phyloP scores from a whole-genome alignment of 92 coral and sea anemone species.

The Palythoa caribaeorum region DNA sequence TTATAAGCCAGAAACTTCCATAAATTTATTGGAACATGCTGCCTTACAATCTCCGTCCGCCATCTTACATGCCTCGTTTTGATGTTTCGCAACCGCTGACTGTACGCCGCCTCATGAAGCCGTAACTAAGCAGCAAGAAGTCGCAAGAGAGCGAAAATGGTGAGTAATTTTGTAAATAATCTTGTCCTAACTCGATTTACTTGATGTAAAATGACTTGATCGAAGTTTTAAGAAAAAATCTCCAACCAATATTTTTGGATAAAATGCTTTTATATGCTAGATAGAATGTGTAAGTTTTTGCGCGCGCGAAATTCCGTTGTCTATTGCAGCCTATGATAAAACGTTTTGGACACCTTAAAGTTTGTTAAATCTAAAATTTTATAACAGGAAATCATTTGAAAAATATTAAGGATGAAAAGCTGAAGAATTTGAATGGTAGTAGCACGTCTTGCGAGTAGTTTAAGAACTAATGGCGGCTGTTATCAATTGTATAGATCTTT shows the following conservation, averaged over 20 bases:
- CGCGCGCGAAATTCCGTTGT: neutral
- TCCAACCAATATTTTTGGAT: neutral
- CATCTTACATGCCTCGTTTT: slow-evolving; percentile 8
- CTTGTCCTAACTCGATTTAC: neutral
- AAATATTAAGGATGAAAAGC: too few species aligned
- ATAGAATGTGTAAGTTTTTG: neutral
- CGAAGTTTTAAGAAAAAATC: neutral
- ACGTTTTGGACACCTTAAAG: too few species aligned
- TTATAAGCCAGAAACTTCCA: too few species aligned
- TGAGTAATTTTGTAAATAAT: slow-evolving; percentile 36
- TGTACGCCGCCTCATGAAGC: slow-evolving; percentile 59
- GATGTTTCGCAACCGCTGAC: neutral
- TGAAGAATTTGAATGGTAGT: too few species aligned
- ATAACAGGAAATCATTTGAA: too few species aligned
- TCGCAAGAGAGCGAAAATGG: slow-evolving; percentile 56
- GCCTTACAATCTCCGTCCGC: too few species aligned
- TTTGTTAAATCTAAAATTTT: too few species aligned
- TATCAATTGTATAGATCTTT: too few species aligned
- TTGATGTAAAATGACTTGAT: neutral
- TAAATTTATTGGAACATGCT: neutral
- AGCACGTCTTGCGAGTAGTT: too few species aligned
- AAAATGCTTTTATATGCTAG: neutral
- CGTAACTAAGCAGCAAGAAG: slow-evolving; percentile 70
- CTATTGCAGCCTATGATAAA: neutral
- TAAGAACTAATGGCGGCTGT: too few species aligned